phyloP scores from a whole-genome alignment of 2,113 vertebrate species.

The Strix aluco region DNA sequence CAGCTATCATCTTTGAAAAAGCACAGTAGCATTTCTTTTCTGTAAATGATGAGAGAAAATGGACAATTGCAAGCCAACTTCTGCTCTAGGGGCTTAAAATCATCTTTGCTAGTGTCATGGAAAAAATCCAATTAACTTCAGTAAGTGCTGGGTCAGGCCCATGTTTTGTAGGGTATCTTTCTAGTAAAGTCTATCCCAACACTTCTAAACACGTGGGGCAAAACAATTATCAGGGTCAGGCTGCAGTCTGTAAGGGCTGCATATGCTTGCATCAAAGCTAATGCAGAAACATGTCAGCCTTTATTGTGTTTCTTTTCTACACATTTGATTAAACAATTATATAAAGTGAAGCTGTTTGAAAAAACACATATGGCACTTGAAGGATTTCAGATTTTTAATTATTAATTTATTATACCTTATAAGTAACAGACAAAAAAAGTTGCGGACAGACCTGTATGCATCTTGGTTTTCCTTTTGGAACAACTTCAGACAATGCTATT shows the following conservation, averaged over 20 bases:
- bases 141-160: not conserved
- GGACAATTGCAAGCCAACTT: not conserved
- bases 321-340: not conserved
- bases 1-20: not conserved
- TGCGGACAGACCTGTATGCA: not conserved
- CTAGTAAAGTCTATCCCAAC: not conserved
- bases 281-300: not conserved
- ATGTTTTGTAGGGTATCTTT: not conserved
- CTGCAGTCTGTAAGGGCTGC: not conserved
- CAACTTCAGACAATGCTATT: not conserved
- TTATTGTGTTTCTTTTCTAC: not conserved
- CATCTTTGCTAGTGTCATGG: not conserved
- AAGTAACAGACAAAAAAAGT: not conserved
- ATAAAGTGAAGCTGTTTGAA: not conserved
- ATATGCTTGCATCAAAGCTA: not conserved
- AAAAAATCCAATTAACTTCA: not conserved
- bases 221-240: not conserved
- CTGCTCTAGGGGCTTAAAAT: constrained; percentile 1
- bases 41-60: not conserved
- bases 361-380: not conserved
- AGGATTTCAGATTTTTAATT: not conserved
- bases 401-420: not conserved
- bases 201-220: not conserved
- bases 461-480: not conserved
- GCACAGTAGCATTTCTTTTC: not conserved